Base-by-base conservation (phyloP, 92 coral and sea anemone species). In the Parazoanthus swiftii region DNA sequence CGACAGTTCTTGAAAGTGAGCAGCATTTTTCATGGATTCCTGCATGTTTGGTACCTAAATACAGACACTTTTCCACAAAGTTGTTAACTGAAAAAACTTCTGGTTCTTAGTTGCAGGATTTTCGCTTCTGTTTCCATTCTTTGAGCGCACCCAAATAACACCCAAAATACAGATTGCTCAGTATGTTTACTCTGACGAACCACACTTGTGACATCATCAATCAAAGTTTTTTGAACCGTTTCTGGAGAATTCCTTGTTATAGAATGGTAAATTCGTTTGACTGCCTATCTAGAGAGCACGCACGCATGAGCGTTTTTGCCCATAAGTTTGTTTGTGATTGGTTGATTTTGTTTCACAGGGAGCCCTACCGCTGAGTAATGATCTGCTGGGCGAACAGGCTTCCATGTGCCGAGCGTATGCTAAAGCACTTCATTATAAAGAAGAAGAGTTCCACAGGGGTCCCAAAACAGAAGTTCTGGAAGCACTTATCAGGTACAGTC, bases 351-450 rank as follows among this genome's bases (percentile, higher is more conserved):
- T 20, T 66, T 67, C 26, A 58, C 16, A 94, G 93, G 99, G 99
- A 46, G 96, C 99, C 36, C 91, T 97, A 29, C 99, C 99, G 10
- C 80, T 97, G 86, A 97, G 95, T 81, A 94, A 94, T 75, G 98
- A 95, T 82, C 93, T 97, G 74, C 89, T 97, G 3, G 99, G 99
- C 8, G 98, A 97, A 79, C 98, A 96, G 89, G 99, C 99, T 8
- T 97, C 98, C 25, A 97, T 94, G 91, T 97, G 98, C 82, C 94
- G 99, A 93, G 99, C 98, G 0, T 97, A 97, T 39, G 99, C 99
- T n/a, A 97, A 97, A 87, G 99, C 99, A 8, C 92, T 97, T 74
- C 99, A 97, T 81, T 97, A 97, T 94, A 97, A 97, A 88, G 99
- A 97, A 75, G 98, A 97, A 38, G 99, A 97, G 88, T 97, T 97